Evolutionary conservation across 2,888 invertebrate species (phyloP), one percentile per base, ranked within the genome.

Genomic region (Trichopoda pennipes): DNA sequence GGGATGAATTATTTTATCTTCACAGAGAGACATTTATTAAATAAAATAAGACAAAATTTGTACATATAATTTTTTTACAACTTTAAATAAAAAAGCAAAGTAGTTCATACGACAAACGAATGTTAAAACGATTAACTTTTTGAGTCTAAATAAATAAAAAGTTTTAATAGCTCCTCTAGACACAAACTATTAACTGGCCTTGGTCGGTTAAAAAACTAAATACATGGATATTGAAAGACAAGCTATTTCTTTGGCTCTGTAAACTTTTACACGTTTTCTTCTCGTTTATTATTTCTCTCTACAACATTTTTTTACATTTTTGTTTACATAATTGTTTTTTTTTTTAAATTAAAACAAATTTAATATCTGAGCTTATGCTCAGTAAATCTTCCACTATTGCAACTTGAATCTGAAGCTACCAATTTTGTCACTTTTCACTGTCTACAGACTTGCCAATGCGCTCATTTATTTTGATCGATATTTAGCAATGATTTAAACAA

Each of bases 361-460:
- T 28, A 70, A 70, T 60, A 82, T 78, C 78, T 66, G 42, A 23
- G 68, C 63, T 60, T 64, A 66, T 35, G 70, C 28, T 53, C 10
- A 12, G 7, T 70, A 53, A 35, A 74, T 60, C 75, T 82, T 82
- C 79, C 78, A 82, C 82, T 82, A 53, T 75, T 69, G 55, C 42
- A 44, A 28, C 14, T 64, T 19, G 19, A 28, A 53, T 10, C 56
- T 21, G 12, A 21, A 51, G 9, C 60, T 69, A 56, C 51, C 73
- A 68, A 70, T 63, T 70, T 42, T 35, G 38, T 56, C 19, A 63
- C 49, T 42, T 49, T 19, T 9, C 4, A 23, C 44, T n/a, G 28
- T 35, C 9, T 32, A 3, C 28, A 28, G 19, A 49, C n/a, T 4
- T 47, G 10, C 12, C 10, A 6, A 47, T 47, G 23, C 9, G n/a